Percentiles rank a stretch among this genome's conserved stretches.
Conservation (phyloP, 2,113 vertebrate genomes). For the Oryzias curvinotus region DNA sequence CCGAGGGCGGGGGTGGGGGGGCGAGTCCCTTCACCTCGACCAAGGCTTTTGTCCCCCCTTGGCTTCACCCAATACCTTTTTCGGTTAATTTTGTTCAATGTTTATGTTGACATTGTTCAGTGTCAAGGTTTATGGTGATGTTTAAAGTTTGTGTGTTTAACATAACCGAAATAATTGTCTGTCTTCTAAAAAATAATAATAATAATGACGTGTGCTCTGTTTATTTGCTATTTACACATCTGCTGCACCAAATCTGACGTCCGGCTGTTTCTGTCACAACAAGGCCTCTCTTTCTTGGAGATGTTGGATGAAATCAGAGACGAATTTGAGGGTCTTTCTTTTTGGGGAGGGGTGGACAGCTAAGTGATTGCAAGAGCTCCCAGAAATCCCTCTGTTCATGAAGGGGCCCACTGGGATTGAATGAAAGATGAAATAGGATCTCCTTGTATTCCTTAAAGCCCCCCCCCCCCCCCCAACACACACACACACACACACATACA, state of each 20-base stretch:
- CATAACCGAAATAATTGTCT: constrained; percentile 29
- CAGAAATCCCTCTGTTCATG: constrained; percentile 67
- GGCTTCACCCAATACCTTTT: too few species aligned
- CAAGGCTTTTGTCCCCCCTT: too few species aligned
- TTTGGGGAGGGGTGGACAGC: constrained; percentile 34
- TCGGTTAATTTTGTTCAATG: too few species aligned
- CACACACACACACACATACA: too few species aligned
- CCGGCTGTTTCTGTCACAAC: too few species aligned
- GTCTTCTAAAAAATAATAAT: constrained; percentile 20
- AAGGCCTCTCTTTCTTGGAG: constrained; percentile 8
- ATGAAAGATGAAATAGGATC: constrained; percentile 91
- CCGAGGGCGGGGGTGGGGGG: too few species aligned
- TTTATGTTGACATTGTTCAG: too few species aligned
- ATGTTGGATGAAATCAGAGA: constrained; percentile 61
- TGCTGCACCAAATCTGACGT: too few species aligned
- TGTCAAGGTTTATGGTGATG: too few species aligned
- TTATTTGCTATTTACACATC: too few species aligned
- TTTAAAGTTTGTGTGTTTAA: too few species aligned
- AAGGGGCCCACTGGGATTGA: constrained; percentile 75
- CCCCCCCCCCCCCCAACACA: constrained; percentile 62
- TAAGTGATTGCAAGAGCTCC: constrained; percentile 63
- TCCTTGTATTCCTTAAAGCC: constrained; percentile 83
- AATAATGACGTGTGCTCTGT: constrained; percentile 9
- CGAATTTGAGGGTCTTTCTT: constrained; percentile 29
- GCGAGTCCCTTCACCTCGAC: too few species aligned